These are phyloP conservation scores for Acanthaster planci DNA, from an alignment of 35 echinoderm and acorn worm species.

Conservation along the genomic window DNA sequence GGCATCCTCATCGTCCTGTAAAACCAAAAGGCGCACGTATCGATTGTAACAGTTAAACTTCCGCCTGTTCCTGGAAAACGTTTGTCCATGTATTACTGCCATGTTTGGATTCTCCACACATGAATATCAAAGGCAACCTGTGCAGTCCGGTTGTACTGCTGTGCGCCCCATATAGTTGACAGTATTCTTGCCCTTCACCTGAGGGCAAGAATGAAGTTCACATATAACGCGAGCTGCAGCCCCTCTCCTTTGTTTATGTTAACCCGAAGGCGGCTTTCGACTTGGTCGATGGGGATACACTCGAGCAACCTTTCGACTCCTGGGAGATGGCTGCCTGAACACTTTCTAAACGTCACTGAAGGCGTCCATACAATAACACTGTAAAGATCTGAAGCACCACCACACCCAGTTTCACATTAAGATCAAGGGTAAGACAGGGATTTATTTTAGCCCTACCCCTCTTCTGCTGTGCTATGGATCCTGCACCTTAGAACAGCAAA, in stretches of 20 bases:
- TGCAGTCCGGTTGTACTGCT: neutral
- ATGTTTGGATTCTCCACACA: neutral
- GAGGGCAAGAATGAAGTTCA: neutral
- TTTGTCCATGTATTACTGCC: neutral
- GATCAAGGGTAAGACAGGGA: constrained; percentile 16
- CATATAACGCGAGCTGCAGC: neutral
- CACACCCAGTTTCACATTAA: neutral
- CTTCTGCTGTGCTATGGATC: constrained; percentile 8
- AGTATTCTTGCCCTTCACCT: neutral
- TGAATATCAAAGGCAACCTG: neutral
- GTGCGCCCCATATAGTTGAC: neutral
- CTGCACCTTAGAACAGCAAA: neutral
- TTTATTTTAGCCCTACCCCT: neutral
- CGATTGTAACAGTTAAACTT: neutral
- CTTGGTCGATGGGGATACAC: neutral
- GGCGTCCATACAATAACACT: neutral
- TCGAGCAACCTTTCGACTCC: neutral
- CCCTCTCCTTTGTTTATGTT: neutral
- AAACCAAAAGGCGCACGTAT: neutral
- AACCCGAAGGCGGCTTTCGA: neutral
- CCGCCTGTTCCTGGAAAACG: neutral
- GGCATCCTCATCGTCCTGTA: neutral
- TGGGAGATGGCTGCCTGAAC: neutral
- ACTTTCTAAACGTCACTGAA: neutral
- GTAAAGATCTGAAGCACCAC: neutral